Evolutionary conservation across 2,888 invertebrate species (phyloP), one percentile per base, ranked within the genome.

Genomic region (Dryobotodes eremita): DNA sequence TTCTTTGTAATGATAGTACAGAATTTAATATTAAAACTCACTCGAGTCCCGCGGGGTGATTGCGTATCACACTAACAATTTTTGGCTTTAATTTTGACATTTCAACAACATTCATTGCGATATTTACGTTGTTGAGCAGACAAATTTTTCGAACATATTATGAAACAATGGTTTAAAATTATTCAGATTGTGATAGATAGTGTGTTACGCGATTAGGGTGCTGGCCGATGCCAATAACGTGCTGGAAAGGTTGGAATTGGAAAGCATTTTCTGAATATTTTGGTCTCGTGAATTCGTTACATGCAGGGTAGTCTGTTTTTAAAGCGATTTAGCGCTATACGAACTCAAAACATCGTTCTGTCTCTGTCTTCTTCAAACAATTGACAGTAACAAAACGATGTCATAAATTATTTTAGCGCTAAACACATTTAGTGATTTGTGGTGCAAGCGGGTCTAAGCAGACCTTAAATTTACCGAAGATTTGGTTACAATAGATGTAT

Each of bases 1-100:
- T 72, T 36, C 69, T 70, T 82, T 82, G 20, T 68, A 53, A 59
- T 64, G 42, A 48, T 31, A 26, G 20, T 53, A 64, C 31, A 17
- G 5, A 64, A 69, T 55, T 15, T 55, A 17, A 62, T 77, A 71
- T 71, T 71, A 48, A 59, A 77, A 53, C 46, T 78, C 15, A 1
- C 13, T 77, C 6, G 2, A 59, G 20, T 73, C 13, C 13, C 31
- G 31, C 31, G 31, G 31, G 31, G 31, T 36, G 31, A 36, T 36
- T 36, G 31, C 31, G 3, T 1, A 36, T 2, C 31, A 36, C 31
- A 36, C 31, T 36, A 36, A 36, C 31, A 36, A 36, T 36, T n/a
- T n/a, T n/a, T n/a, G 3, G 31, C 31, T 36, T 36, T 36, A 1
- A 36, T 36, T 36, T 36, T 36, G 31, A 36, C 31, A 36, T 36